phyloP scores from a whole-genome alignment of 2,113 vertebrate genomes.

The Elgaria multicarinata region DNA sequence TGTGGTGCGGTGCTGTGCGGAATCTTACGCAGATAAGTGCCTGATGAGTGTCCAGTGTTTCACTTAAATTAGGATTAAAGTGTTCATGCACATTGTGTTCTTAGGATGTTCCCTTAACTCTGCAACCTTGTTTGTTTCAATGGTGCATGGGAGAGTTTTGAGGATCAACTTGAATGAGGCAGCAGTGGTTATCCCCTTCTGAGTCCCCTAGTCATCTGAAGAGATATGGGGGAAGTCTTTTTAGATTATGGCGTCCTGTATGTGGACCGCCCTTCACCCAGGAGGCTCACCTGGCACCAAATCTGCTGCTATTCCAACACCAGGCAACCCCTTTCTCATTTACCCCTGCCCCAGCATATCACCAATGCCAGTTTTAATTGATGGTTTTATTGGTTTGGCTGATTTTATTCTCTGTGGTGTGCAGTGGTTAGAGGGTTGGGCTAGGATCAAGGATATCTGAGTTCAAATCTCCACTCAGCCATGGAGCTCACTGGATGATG shows the following conservation, averaged over 20 bases:
- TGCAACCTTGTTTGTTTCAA: not conserved
- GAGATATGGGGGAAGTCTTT: too few species aligned
- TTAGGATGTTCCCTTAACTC: not conserved
- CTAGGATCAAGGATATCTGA: too few species aligned
- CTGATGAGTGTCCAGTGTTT: not conserved
- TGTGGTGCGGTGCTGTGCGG: not conserved
- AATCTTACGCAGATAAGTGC: not conserved
- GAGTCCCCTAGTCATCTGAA: too few species aligned
- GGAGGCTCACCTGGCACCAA: not conserved
- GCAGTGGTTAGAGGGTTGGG: not conserved
- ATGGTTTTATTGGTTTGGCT: not conserved
- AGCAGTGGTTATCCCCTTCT: too few species aligned
- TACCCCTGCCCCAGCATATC: not conserved
- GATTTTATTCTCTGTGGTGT: not conserved
- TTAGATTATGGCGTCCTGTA: too few species aligned
- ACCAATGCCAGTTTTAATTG: not conserved
- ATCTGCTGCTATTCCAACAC: not conserved
- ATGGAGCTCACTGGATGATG: too few species aligned
- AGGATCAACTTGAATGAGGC: not conserved
- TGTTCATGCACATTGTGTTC: not conserved
- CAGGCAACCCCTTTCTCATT: not conserved
- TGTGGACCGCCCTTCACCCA: too few species aligned
- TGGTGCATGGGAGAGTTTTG: not conserved
- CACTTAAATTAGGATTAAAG: not conserved
- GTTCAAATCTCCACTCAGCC: too few species aligned